phyloP scores from a whole-genome alignment of 2,113 vertebrate species.

The Prolemur simus region DNA sequence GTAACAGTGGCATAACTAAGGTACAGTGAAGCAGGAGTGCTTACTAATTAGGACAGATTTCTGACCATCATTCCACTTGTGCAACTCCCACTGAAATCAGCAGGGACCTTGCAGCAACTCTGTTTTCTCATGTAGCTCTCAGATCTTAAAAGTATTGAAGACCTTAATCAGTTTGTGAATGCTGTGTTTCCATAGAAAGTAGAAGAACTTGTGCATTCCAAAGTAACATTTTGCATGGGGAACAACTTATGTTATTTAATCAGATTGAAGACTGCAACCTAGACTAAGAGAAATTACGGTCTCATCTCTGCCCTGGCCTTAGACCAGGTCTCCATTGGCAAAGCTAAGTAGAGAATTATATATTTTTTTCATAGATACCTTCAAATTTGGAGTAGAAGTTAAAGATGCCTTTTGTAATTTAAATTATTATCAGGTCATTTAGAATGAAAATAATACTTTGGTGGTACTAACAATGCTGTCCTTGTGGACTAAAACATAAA shows the following conservation, averaged over 20 bases:
- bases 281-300: neutral
- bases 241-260: neutral
- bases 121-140: conserved; percentile 15
- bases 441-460: neutral
- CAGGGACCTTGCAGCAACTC: neutral
- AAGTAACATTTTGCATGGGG: neutral
- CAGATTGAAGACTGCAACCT: neutral
- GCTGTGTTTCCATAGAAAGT: neutral
- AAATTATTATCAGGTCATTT: neutral
- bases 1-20: conserved; percentile 20
- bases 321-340: neutral
- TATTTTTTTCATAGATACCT: neutral
- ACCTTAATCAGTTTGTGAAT: neutral
- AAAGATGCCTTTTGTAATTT: neutral
- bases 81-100: conserved; percentile 34
- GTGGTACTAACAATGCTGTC: neutral
- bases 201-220: neutral
- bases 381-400: neutral
- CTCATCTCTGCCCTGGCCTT: neutral
- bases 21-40: neutral
- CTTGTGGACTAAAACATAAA: neutral
- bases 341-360: neutral
- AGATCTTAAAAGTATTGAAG: neutral
- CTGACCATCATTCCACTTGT: neutral
- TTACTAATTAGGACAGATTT: conserved; percentile 25